Percentiles rank a stretch among this genome's conserved stretches.
phyloP scores from a whole-genome alignment of 2,888 invertebrate species.

The Achlya flavicornis region DNA sequence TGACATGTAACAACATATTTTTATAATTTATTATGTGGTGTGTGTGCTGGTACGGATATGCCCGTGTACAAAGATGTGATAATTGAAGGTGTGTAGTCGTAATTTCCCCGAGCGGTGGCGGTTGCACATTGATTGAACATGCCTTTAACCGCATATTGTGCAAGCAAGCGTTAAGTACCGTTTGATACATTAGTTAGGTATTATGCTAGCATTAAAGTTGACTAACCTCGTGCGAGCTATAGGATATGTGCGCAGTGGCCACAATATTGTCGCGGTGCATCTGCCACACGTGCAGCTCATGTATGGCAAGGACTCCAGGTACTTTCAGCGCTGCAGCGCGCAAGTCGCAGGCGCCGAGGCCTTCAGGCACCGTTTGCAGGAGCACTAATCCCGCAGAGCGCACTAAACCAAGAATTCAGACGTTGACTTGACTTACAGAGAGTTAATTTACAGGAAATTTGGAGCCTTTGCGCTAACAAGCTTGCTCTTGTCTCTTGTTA shows the following conservation, averaged over 20 bases:
- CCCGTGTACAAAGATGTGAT: too few species aligned
- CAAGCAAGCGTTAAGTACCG: too few species aligned
- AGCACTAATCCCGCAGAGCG: slow-evolving; percentile 94
- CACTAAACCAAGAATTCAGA: slow-evolving; percentile 80
- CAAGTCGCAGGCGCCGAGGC: slow-evolving; percentile 87
- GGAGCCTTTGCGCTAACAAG: too few species aligned
- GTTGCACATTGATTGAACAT: too few species aligned
- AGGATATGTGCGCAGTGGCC: slow-evolving; percentile 91
- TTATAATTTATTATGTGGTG: not conserved
- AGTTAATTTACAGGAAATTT: too few species aligned
- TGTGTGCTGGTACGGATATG: not conserved
- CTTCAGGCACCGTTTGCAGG: slow-evolving; percentile 95
- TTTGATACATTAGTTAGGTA: too few species aligned
- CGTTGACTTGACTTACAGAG: too few species aligned
- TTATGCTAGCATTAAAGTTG: too few species aligned
- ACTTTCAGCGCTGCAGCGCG: slow-evolving; percentile 71
- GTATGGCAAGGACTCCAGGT: slow-evolving; percentile 85
- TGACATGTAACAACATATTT: slow-evolving; percentile 36
- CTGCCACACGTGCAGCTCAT: slow-evolving; percentile 96
- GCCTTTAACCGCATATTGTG: too few species aligned
- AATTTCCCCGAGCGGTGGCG: too few species aligned
- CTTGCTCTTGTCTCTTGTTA: too few species aligned
- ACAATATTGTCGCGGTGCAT: slow-evolving; percentile 90
- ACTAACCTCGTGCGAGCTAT: slow-evolving; percentile 66
- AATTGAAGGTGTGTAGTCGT: too few species aligned